phyloP scores from a whole-genome alignment of 2,888 invertebrate species.

The Malachius bipustulatus region DNA sequence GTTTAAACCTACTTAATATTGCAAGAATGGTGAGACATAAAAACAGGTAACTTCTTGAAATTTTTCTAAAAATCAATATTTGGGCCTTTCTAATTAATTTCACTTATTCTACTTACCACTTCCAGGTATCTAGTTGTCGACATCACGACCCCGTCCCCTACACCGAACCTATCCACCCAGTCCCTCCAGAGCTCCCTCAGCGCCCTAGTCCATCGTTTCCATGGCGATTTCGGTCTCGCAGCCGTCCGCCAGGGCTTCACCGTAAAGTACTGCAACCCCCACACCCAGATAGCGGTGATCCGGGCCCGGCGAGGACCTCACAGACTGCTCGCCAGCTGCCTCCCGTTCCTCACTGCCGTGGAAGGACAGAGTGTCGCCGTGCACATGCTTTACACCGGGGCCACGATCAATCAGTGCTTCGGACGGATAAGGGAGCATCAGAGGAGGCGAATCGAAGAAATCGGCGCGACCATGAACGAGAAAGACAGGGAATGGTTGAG shows the following conservation, averaged over 20 bases:
- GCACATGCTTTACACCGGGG: conserved; percentile 60
- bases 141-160: too few species aligned
- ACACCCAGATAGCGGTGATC: conserved; percentile 62
- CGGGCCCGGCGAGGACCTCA: conserved; percentile 66
- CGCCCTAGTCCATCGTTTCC: conserved; percentile 52
- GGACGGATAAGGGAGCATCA: conserved; percentile 57
- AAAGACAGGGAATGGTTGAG: conserved; percentile 47
- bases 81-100: too few species aligned
- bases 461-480: conserved; percentile 49
- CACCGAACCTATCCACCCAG: conserved; percentile 41
- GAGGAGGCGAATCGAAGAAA: conserved; percentile 48
- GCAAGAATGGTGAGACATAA: conserved; percentile 32
- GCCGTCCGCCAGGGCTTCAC: conserved; percentile 57
- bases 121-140: conserved; percentile 58
- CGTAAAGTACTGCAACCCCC: conserved; percentile 68
- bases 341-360: conserved; percentile 59
- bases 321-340: conserved; percentile 51
- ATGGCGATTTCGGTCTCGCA: conserved; percentile 67
- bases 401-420: conserved; percentile 71
- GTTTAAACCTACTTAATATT: too few species aligned
- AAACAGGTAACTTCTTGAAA: conserved; percentile 30
- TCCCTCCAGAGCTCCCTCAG: conserved; percentile 47
- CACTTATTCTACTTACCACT: conserved; percentile 20
- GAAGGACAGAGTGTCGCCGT: conserved; percentile 49
- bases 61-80: too few species aligned